These are phyloP conservation scores for Microctonus hyperodae DNA, from an alignment of 2,888 invertebrate species.

Conservation along the genomic window DNA sequence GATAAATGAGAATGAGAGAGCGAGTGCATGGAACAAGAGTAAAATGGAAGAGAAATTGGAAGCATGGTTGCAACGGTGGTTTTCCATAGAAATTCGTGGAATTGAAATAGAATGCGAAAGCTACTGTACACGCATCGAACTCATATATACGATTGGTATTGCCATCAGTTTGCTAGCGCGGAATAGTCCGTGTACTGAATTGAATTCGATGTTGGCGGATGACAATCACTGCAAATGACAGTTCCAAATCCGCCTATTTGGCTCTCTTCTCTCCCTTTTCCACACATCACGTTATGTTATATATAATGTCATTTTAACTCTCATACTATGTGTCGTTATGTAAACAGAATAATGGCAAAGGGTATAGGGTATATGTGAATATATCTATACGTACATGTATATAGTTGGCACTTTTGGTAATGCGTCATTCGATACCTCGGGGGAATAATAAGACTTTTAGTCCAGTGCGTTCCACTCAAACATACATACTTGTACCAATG, in stretches of 20 bases:
- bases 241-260: slow-evolving; percentile 23
- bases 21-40: not conserved
- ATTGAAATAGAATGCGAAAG: slow-evolving; percentile 24
- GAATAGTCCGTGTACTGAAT: slow-evolving; percentile 22
- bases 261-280: not conserved
- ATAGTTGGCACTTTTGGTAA: slow-evolving; percentile 18
- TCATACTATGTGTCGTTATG: not conserved
- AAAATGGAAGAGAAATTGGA: slow-evolving; percentile 4
- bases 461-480: slow-evolving; percentile 1
- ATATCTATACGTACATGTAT: not conserved
- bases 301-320: not conserved
- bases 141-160: not conserved
- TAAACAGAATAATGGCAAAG: not conserved
- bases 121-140: not conserved
- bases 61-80: slow-evolving; percentile 12
- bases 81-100: slow-evolving; percentile 22
- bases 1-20: slow-evolving; percentile 4
- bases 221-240: slow-evolving; percentile 33
- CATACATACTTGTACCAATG: not conserved
- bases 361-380: slow-evolving; percentile 2
- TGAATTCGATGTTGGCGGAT: slow-evolving; percentile 31
- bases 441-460: slow-evolving; percentile 23
- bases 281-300: not conserved
- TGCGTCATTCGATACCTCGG: slow-evolving; percentile 9
- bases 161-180: slow-evolving; percentile 6